A percentile compares a stretch with the other conserved stretches of the same genome.
Evolutionary conservation across 2,113 vertebrate species (phyloP).

Genomic region (Aleadryas rufinucha): DNA sequence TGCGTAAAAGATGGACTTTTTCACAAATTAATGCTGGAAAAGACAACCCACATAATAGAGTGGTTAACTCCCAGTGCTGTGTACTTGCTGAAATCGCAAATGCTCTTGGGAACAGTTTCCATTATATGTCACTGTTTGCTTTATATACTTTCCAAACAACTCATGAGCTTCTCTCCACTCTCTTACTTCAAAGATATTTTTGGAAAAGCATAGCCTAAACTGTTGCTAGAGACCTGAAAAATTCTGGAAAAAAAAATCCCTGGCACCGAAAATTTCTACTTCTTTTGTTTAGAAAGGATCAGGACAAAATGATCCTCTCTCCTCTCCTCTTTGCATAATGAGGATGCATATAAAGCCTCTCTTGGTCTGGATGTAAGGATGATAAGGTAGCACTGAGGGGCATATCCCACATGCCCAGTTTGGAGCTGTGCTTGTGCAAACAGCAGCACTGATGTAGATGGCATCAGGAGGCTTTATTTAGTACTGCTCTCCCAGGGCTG

Average conservation of each 20-base stretch:
- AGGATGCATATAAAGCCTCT: not conserved
- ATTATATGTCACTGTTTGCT: not conserved
- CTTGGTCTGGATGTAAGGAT: not conserved
- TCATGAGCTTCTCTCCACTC: not conserved
- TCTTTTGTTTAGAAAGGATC: not conserved
- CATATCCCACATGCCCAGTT: not conserved
- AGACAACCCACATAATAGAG: not conserved
- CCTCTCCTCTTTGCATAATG: not conserved
- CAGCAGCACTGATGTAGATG: not conserved
- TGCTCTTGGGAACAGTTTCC: not conserved
- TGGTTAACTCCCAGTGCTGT: not conserved
- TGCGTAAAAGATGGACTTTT: not conserved
- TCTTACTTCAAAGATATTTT: not conserved
- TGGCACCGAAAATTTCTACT: not conserved
- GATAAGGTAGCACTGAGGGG: not conserved
- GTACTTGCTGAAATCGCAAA: not conserved
- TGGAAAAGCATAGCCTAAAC: not conserved
- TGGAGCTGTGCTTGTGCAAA: not conserved
- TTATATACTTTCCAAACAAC: not conserved
- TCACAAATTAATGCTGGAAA: slow-evolving; percentile 14
- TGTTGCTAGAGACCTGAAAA: not conserved
- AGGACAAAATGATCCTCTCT: not conserved
- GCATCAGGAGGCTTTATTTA: not conserved
- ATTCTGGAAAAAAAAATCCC: not conserved
- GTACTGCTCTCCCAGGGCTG: not conserved